Conservation (phyloP, 2,888 invertebrate species). For the Scaptomyza tumidula region DNA sequence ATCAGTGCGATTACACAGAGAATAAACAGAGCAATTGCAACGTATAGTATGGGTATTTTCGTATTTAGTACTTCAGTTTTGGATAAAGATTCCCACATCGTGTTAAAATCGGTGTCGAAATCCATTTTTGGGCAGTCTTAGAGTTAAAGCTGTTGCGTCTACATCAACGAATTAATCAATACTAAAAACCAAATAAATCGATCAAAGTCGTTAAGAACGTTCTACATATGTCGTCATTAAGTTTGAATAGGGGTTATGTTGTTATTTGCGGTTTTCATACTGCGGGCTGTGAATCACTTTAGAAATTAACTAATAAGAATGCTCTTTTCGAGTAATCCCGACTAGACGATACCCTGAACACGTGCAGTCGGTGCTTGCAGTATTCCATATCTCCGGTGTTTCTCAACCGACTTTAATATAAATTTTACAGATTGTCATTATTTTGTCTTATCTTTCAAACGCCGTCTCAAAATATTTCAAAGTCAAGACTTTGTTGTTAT, state of each 20-base stretch:
- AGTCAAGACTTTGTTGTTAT: too few species aligned
- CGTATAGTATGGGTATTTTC: background rate
- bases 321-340: too few species aligned
- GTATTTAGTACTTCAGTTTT: background rate
- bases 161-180: background rate
- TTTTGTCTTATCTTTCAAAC: too few species aligned
- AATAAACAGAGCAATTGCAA: constrained; percentile 8
- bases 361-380: too few species aligned
- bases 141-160: background rate
- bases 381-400: too few species aligned
- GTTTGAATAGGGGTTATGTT: too few species aligned
- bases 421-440: too few species aligned
- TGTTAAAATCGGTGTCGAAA: background rate
- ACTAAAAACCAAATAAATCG: constrained; percentile 4
- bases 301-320: background rate
- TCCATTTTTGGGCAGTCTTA: constrained; percentile 12
- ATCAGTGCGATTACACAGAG: background rate
- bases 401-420: too few species aligned
- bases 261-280: constrained; percentile 16
- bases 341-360: too few species aligned
- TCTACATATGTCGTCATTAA: too few species aligned
- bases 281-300: constrained; percentile 22
- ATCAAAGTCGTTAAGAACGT: background rate
- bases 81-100: background rate
- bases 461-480: too few species aligned